Evolutionary conservation across 2,113 vertebrate species (phyloP).

Genomic region (Mus spicilegus): DNA sequence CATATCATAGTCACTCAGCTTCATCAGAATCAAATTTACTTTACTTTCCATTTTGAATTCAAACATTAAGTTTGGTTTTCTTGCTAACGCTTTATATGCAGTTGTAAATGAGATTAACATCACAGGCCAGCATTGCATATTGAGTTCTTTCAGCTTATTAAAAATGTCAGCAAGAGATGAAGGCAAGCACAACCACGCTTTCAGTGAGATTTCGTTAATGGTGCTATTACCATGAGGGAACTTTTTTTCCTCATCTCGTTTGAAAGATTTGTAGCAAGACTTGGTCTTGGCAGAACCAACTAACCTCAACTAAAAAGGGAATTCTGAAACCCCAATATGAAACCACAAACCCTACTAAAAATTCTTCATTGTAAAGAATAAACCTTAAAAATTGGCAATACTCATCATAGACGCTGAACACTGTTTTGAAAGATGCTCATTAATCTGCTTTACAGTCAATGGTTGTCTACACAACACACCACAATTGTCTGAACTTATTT

Average conservation of each 20-base stretch:
- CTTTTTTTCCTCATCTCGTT: not conserved
- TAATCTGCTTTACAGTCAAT: slow-evolving; percentile 13
- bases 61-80: slow-evolving; percentile 62
- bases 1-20: not conserved
- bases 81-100: slow-evolving; percentile 21
- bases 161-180: slow-evolving; percentile 36
- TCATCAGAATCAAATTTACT: slow-evolving; percentile 56
- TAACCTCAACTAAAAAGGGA: slow-evolving; percentile 45
- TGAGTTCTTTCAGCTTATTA: slow-evolving; percentile 44
- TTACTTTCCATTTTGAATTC: slow-evolving; percentile 63
- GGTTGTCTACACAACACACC: slow-evolving; percentile 6
- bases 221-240: slow-evolving; percentile 6
- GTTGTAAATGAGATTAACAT: slow-evolving; percentile 59
- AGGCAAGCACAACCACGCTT: slow-evolving; percentile 31
- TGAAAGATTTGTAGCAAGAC: slow-evolving; percentile 59
- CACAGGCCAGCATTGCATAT: slow-evolving; percentile 7
- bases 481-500: slow-evolving; percentile 52
- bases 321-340: slow-evolving; percentile 35
- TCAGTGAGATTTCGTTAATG: slow-evolving; percentile 31
- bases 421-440: slow-evolving; percentile 33
- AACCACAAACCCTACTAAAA: slow-evolving; percentile 60
- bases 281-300: slow-evolving; percentile 39
- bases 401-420: slow-evolving; percentile 41
- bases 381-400: not conserved
- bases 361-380: not conserved